A percentile compares a stretch with the other conserved stretches of the same genome.
phyloP scores from a whole-genome alignment of 2,113 vertebrate species.

The Tretioscincus oriximinensis region DNA sequence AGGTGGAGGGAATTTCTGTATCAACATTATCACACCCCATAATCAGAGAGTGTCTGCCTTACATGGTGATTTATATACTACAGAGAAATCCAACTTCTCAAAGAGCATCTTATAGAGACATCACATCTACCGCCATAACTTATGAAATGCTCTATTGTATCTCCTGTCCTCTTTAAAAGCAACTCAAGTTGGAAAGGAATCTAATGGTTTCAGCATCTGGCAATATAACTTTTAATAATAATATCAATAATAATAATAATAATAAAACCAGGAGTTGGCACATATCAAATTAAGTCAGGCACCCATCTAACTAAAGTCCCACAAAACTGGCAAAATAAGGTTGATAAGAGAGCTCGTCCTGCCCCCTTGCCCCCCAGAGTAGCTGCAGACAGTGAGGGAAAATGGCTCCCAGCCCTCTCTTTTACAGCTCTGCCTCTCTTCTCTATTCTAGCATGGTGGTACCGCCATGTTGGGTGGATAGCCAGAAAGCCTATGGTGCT shows the following conservation, averaged over 20 bases:
- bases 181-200: too few relatives aligned
- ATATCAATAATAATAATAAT: too few relatives aligned
- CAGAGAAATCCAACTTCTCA: not conserved
- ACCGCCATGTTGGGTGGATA: too few relatives aligned
- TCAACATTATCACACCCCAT: not conserved
- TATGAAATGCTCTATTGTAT: not conserved
- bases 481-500: too few relatives aligned
- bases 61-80: not conserved
- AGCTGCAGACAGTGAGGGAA: not conserved
- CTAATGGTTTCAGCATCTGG: too few relatives aligned
- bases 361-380: too few relatives aligned
- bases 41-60: not conserved
- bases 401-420: too few relatives aligned
- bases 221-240: too few relatives aligned
- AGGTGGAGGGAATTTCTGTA: not conserved
- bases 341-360: too few relatives aligned
- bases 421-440: not conserved
- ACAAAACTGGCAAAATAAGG: too few relatives aligned
- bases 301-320: not conserved
- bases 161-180: too few relatives aligned
- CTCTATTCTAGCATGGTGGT: not conserved
- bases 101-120: not conserved
- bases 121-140: not conserved
- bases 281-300: not conserved
- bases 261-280: not conserved